These are phyloP conservation scores for Ceriagrion tenellum DNA, from an alignment of 2,888 invertebrate genomes.

Conservation along the genomic window DNA sequence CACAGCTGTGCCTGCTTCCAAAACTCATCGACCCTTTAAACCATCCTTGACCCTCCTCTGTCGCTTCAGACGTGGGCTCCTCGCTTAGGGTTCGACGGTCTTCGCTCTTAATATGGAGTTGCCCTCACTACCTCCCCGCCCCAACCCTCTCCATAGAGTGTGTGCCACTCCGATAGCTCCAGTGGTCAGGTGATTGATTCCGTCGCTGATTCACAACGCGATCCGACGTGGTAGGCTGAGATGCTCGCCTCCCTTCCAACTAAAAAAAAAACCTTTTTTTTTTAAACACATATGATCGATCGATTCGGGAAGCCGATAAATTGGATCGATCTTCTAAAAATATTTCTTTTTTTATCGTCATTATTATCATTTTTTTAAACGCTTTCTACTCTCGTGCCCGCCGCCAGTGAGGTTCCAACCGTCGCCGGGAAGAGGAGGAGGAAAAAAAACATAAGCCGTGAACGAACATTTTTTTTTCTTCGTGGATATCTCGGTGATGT, in stretches of 20 bases:
- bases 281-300: slow-evolving; percentile 22
- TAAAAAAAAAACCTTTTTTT: not conserved
- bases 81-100: not conserved
- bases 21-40: not conserved
- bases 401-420: not conserved
- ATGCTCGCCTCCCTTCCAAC: not conserved
- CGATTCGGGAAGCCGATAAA: slow-evolving; percentile 62
- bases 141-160: not conserved
- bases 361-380: not conserved
- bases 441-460: not conserved
- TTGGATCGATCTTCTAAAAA: slow-evolving; percentile 51
- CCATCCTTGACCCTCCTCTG: not conserved
- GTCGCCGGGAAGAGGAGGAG: not conserved
- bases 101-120: not conserved
- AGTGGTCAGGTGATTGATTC: slow-evolving; percentile 57
- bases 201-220: slow-evolving; percentile 51
- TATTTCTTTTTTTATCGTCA: not conserved
- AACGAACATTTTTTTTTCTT: not conserved
- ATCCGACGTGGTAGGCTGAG: not conserved
- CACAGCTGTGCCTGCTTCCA: too few species aligned
- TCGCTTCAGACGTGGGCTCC: not conserved
- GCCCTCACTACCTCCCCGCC: not conserved
- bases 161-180: not conserved
- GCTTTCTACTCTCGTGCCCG: not conserved
- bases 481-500: not conserved